Evolutionary conservation across 2,797 vertebrate species (phyloP), one percentile per base, ranked within the genome.

Genomic region (Anas bernieri): DNA sequence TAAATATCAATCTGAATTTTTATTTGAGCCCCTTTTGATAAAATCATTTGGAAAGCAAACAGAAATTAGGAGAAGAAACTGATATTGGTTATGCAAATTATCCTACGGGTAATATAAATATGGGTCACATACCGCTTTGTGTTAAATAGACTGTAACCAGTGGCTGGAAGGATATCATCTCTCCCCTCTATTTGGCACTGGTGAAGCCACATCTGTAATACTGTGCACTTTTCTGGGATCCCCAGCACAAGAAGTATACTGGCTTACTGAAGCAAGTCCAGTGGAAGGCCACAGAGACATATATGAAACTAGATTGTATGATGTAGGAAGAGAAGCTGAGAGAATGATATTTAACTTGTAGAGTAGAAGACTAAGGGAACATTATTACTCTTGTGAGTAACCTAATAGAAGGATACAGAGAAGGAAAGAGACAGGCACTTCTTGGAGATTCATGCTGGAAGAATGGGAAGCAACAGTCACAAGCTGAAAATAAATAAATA

Each of bases 101-200:
- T 67, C 80, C 45, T 87, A 39, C 17, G 31, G 11, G 17, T 6
- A 66, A 11, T 41, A 50, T 11, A 23, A 45, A 13, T 41, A 63
- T 6, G 30, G 13, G 4, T 17, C 17, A 55, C 12, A 15, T 5
- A 61, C 13, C 26, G 2, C 11, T 16, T 39, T 62, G 20, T 37
- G 5, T 55, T n/a, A 46, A 5, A 23, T 67, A 63, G 30, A 59
- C 4, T 58, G 8, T 45, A 64, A 55, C 5, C 30, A 48, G 22
- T 0, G 2, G 6, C 4, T n/a, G 23, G 41, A 86, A 75, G 12
- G 28, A 61, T 0, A 0, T 17, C 8, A 43, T 16, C 9, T 50
- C 73, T 41, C 7, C 7, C 6, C 7, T 76, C 12, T 62, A 0
- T 30, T 73, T 54, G 17, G 15, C 33, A 22, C 11, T 31, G 6